phyloP scores from a whole-genome alignment of 2,888 invertebrate genomes.

The Helicoverpa assulta region DNA sequence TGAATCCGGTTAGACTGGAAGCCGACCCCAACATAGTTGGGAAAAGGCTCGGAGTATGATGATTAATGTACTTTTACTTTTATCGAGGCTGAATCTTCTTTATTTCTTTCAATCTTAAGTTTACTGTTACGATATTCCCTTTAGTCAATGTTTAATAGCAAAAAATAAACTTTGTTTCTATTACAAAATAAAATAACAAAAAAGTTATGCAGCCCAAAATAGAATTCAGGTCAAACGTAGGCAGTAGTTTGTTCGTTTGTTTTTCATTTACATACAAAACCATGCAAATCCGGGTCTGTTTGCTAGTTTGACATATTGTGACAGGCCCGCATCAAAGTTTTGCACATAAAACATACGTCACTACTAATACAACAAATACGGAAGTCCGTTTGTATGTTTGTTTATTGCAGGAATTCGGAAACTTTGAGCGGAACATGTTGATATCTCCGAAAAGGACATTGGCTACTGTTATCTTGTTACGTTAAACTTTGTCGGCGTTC shows the following conservation, averaged over 20 bases:
- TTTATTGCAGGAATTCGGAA: constrained; percentile 51
- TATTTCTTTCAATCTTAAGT: neutral
- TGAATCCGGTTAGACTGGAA: too few relatives aligned
- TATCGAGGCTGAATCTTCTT: neutral
- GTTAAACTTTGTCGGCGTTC: constrained; percentile 53
- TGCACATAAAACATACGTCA: constrained; percentile 37
- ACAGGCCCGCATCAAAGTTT: constrained; percentile 25
- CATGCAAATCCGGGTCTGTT: neutral
- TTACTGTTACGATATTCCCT: neutral
- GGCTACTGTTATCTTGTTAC: constrained; percentile 54
- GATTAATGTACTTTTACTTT: constrained; percentile 4
- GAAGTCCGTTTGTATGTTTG: constrained; percentile 43
- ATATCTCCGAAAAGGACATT: constrained; percentile 46
- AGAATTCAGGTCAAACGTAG: neutral
- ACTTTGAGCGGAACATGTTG: constrained; percentile 53
- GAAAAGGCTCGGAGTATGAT: too few relatives aligned
- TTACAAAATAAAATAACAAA: neutral
- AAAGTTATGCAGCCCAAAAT: neutral
- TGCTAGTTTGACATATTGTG: constrained; percentile 18
- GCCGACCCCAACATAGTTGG: too few relatives aligned
- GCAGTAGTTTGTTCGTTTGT: neutral
- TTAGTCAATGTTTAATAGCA: neutral
- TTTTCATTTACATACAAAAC: constrained; percentile 6
- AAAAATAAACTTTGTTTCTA: neutral
- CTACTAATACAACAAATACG: constrained; percentile 45